phyloP scores from a whole-genome alignment of 1,140 invertebrate species.

The Pseudomyrmex dendroicus region DNA sequence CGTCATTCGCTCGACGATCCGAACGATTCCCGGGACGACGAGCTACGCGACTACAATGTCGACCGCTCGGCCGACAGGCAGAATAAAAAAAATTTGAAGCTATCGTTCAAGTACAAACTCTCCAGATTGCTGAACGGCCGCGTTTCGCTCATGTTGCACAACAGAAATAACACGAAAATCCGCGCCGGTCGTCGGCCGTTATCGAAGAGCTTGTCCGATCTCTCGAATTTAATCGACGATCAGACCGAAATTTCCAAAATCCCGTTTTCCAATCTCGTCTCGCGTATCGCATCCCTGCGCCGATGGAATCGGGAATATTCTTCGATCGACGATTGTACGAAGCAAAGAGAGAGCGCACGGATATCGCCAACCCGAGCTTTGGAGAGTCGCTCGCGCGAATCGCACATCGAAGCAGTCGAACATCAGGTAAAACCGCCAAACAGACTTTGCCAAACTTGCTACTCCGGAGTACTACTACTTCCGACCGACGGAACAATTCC shows the following conservation, averaged over 20 bases:
- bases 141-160: neutral
- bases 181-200: no score
- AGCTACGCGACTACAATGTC: neutral
- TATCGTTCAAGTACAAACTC: slow-evolving; percentile 73
- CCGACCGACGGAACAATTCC: slow-evolving; percentile 1
- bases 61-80: slow-evolving; percentile 62
- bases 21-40: neutral
- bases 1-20: neutral
- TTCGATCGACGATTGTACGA: neutral
- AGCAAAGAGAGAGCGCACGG: neutral
- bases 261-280: no score
- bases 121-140: neutral
- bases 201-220: slow-evolving; percentile 24
- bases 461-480: slow-evolving; percentile 6
- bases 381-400: slow-evolving; percentile 30
- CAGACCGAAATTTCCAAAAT: slow-evolving; percentile 23
- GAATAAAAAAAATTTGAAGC: slow-evolving; percentile 72
- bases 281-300: no score
- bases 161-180: neutral
- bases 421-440: slow-evolving; percentile 61
- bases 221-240: neutral
- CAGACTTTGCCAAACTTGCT: slow-evolving; percentile 19
- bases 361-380: neutral
- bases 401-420: slow-evolving; percentile 35
- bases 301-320: neutral